A percentile compares a stretch with the other conserved stretches of the same genome.
Conservation (phyloP, 2,888 invertebrate genomes). For the Xestoiulus laeticollis region DNA sequence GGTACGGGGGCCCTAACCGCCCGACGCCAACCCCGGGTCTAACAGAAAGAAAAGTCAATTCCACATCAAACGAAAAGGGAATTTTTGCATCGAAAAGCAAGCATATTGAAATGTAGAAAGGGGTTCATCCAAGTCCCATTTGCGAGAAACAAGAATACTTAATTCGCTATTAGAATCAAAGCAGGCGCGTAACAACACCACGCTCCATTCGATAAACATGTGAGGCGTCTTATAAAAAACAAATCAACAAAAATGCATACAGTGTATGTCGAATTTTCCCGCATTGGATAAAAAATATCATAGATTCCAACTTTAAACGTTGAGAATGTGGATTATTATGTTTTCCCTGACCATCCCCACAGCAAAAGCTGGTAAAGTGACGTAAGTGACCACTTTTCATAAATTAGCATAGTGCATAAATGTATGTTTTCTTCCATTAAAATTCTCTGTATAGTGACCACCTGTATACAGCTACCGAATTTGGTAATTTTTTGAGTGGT, state of each 20-base stretch:
- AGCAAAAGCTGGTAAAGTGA: no score
- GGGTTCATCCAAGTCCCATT: constrained; percentile 20
- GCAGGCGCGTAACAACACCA: not conserved
- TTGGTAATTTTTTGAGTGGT: no score
- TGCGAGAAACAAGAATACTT: constrained; percentile 31
- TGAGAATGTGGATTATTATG: no score
- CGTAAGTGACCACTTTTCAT: no score
- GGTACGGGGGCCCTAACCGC: not conserved
- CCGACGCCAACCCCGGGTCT: not conserved
- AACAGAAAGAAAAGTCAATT: not conserved
- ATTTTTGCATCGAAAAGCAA: constrained; percentile 29
- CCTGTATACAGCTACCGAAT: no score
- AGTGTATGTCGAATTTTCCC: not conserved
- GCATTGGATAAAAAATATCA: no score
- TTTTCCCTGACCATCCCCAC: no score
- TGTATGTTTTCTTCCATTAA: no score
- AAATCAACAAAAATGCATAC: not conserved
- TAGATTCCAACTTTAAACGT: no score
- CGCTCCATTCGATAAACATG: not conserved
- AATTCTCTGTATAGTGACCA: no score
- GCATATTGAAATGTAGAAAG: constrained; percentile 11
- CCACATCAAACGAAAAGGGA: not conserved
- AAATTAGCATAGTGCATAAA: no score
- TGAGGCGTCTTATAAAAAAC: not conserved
- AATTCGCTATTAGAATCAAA: not conserved